Evolutionary conservation across 2,888 invertebrate genomes (phyloP), one percentile per base, ranked within the genome.

Genomic region (Stenotaenia linearis): DNA sequence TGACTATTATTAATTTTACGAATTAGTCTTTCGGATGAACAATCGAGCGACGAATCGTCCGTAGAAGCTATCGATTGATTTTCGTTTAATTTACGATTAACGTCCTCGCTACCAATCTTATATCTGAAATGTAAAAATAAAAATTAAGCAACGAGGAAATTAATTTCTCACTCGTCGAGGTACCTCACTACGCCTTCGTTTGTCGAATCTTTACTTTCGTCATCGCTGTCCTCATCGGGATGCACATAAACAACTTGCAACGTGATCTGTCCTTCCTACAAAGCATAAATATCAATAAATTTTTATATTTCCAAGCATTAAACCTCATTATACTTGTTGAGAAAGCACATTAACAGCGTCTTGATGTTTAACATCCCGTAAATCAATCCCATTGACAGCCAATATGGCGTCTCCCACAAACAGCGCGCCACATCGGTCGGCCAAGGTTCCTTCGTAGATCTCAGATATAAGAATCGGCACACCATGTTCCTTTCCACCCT

Each of bases 401-500:
- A 95, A 88, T 83, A 95, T 93, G 30, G 94, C 93, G 87, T 95
- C 95, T 0, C 94, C 95, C 23, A 95, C 92, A 86, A 90, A 93
- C 50, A 94, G 87, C 81, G 90, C 89, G 45, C 90, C 90, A 80
- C 91, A 92, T 82, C 91, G 87, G 81, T 92, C 92, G 69, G 94
- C 94, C 79, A 94, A 93, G 81, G 93, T 93, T 83, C 92, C 91
- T 80, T 90, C 90, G 81, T 90, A 90, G 85, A 95, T 89, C 87
- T 94, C 94, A 0, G 94, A 94, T 84, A 95, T 92, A 81, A 95
- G 87, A 82, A 95, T 93, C 0, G 94, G 94, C 50, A 94, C 92
- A 18, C 94, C 94, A 87, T 95, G 94, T 85, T 95, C 95, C 81
- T 92, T 90, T 0, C 94, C 94, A 79, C 94, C 94, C 93, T 94